A percentile compares a stretch with the other conserved stretches of the same genome.
phyloP scores from a whole-genome alignment of 2,888 invertebrate genomes.

The Brenthis ino region DNA sequence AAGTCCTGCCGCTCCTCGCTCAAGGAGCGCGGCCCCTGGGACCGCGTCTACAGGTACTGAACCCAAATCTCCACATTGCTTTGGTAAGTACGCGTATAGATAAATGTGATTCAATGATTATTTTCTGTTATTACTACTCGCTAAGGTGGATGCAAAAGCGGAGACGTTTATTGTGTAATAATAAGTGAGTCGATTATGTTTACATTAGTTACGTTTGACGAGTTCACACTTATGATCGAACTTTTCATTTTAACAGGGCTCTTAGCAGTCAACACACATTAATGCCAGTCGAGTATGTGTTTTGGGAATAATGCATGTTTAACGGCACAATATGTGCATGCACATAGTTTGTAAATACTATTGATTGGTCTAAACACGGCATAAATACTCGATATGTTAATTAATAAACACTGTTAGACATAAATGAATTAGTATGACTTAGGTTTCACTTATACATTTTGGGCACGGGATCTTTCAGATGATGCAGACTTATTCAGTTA shows the following conservation, averaged over 20 bases:
- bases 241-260: conserved; percentile 81
- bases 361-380: conserved; percentile 40
- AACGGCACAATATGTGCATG: conserved; percentile 77
- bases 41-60: conserved; percentile 87
- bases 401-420: conserved; percentile 33
- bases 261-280: conserved; percentile 83
- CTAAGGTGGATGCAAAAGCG: conserved; percentile 82
- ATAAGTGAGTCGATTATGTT: conserved; percentile 80
- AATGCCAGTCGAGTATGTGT: conserved; percentile 83
- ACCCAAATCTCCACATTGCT: conserved; percentile 39
- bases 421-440: conserved; percentile 24
- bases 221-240: conserved; percentile 77
- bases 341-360: conserved; percentile 70
- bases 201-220: conserved; percentile 70
- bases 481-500: conserved; percentile 31
- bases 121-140: conserved; percentile 76
- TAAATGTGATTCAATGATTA: conserved; percentile 71
- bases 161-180: conserved; percentile 79
- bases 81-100: conserved; percentile 73
- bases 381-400: conserved; percentile 30
- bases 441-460: conserved; percentile 34
- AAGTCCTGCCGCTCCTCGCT: conserved; percentile 87
- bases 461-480: conserved; percentile 34
- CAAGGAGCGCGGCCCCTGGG: conserved; percentile 92
- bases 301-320: conserved; percentile 79